A percentile compares a stretch with the other conserved stretches of the same genome.
Conservation (phyloP, 2,888 invertebrate genomes). For the Spicauda simplicius region DNA sequence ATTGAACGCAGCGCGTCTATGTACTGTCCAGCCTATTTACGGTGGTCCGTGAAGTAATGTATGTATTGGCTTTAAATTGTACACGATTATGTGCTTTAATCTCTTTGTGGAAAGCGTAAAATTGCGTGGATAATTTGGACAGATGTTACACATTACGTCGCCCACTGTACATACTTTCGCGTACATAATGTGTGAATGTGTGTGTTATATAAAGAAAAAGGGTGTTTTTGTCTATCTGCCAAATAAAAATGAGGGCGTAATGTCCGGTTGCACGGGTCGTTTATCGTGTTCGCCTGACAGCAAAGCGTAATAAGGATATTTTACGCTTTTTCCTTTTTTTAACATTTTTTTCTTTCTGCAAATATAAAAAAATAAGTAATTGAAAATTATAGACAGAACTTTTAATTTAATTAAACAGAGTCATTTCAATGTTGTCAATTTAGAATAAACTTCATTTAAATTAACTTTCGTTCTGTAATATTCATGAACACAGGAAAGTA, state of each 20-base stretch:
- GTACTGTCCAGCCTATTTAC: constrained; percentile 58
- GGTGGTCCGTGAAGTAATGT: constrained; percentile 43
- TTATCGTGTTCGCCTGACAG: constrained; percentile 62
- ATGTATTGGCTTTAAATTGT: constrained; percentile 47
- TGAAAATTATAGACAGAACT: too few relatives aligned
- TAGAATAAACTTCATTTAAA: too few relatives aligned
- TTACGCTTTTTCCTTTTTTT: constrained; percentile 41
- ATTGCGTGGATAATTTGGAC: constrained; percentile 47
- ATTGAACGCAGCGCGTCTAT: constrained; percentile 66
- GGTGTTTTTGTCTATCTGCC: constrained; percentile 83
- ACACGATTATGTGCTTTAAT: constrained; percentile 45
- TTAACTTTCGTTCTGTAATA: too few relatives aligned
- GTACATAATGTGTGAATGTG: constrained; percentile 55
- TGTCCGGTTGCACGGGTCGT: constrained; percentile 77
- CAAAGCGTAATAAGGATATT: constrained; percentile 52
- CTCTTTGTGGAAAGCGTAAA: constrained; percentile 42
- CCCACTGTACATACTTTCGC: constrained; percentile 45
- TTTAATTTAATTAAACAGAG: too few relatives aligned
- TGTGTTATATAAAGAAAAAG: constrained; percentile 75
- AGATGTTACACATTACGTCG: constrained; percentile 44
- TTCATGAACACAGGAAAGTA: too few relatives aligned
- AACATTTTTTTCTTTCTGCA: too few relatives aligned
- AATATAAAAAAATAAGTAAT: too few relatives aligned
- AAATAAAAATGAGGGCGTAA: constrained; percentile 84
- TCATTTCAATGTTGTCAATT: too few relatives aligned